Evolutionary conservation across 2,113 vertebrate genomes (phyloP).

Genomic region (Pedionomus torquatus): DNA sequence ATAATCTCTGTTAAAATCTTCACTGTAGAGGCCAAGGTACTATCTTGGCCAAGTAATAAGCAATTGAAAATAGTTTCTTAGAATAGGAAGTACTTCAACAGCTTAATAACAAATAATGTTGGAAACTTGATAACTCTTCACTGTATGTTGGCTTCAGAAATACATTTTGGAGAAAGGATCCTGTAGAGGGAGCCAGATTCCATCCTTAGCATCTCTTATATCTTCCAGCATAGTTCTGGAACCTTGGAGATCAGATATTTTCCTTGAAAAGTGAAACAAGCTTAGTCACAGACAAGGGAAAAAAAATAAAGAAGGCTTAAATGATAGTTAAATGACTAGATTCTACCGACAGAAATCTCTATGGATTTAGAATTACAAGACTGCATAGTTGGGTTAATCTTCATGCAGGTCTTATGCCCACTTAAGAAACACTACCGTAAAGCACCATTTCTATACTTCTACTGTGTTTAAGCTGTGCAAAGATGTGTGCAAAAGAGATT

Average conservation of each 20-base stretch:
- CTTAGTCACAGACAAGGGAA: not conserved
- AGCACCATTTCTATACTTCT: not conserved
- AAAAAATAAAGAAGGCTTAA: not conserved
- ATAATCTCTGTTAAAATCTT: not conserved
- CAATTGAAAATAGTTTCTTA: not conserved
- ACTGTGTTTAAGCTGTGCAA: not conserved
- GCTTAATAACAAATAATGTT: not conserved
- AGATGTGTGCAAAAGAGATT: not conserved
- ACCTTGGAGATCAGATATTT: not conserved
- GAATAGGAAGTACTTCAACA: not conserved
- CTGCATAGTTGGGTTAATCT: not conserved
- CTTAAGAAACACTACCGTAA: not conserved
- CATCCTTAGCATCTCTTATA: too few species aligned
- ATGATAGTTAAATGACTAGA: not conserved
- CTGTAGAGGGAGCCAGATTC: not conserved
- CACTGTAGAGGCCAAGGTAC: not conserved
- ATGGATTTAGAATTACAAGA: not conserved
- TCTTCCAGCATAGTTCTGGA: not conserved
- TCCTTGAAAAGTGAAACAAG: not conserved
- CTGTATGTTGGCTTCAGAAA: fast-evolving
- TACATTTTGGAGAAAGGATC: not conserved
- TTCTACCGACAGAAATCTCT: not conserved
- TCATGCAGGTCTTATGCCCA: fast-evolving
- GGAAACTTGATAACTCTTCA: not conserved
- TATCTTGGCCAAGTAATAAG: not conserved